phyloP scores from a whole-genome alignment of 2,888 invertebrate species.

The Junonia oenone region DNA sequence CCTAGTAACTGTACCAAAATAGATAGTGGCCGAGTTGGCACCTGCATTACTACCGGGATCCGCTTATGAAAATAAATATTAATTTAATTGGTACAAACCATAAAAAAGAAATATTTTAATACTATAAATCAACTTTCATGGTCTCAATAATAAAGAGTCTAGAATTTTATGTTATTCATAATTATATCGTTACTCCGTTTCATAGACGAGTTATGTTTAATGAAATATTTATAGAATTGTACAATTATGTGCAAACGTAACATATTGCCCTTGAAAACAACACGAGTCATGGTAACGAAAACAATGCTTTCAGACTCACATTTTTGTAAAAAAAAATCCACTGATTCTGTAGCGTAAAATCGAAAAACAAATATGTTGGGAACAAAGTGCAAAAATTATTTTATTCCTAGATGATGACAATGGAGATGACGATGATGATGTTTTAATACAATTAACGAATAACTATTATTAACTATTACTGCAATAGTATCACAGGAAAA shows the following conservation, averaged over 20 bases:
- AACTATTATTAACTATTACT: no score
- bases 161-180: background rate
- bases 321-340: background rate
- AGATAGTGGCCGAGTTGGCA: slow-evolving; percentile 62
- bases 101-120: background rate
- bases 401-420: no score
- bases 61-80: slow-evolving; percentile 26
- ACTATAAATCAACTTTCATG: background rate
- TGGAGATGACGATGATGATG: no score
- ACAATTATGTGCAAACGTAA: background rate
- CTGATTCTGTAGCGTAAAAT: background rate
- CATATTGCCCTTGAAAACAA: background rate
- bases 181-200: background rate
- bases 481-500: background rate
- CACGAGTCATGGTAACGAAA: background rate
- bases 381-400: no score
- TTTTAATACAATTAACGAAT: no score
- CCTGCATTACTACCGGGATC: slow-evolving; percentile 46
- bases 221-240: background rate
- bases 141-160: background rate
- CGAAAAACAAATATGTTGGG: background rate
- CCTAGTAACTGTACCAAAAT: slow-evolving; percentile 48
- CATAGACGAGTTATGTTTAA: background rate
- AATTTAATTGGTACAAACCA: background rate
- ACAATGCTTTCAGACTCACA: background rate